Conservation (phyloP, 2,113 vertebrate species). For the Ameiurus melas region DNA sequence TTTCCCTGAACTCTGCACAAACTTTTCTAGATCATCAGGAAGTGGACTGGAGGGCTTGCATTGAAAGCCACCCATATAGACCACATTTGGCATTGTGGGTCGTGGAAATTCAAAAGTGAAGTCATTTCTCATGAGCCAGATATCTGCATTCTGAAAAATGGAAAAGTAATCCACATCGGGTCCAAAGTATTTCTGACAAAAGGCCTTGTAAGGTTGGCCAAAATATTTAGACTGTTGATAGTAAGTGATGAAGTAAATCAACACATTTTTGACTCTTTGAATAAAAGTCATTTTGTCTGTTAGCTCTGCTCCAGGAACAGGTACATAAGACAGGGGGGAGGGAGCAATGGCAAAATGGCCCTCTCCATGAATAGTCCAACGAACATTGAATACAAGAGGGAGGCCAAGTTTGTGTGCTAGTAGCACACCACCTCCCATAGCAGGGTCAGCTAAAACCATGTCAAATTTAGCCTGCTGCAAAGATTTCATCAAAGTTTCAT, state of each 20-base stretch:
- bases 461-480: slow-evolving; percentile 52
- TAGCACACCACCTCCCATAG: slow-evolving; percentile 54
- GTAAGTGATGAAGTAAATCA: neutral
- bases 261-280: slow-evolving; percentile 39
- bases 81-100: slow-evolving; percentile 56
- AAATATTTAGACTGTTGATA: slow-evolving; percentile 30
- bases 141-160: slow-evolving; percentile 67
- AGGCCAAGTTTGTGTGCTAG: slow-evolving; percentile 56
- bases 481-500: slow-evolving; percentile 38
- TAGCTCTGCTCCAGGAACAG: slow-evolving; percentile 27
- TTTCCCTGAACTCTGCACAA: slow-evolving; percentile 63
- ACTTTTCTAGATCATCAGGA: slow-evolving; percentile 50
- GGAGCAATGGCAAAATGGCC: slow-evolving; percentile 52
- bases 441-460: slow-evolving; percentile 57
- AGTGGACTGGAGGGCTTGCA: slow-evolving; percentile 54
- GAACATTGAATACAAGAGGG: slow-evolving; percentile 58
- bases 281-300: slow-evolving; percentile 51
- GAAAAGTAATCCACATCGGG: slow-evolving; percentile 64
- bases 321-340: slow-evolving; percentile 49
- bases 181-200: slow-evolving; percentile 67
- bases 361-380: slow-evolving; percentile 57
- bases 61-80: slow-evolving; percentile 57
- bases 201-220: slow-evolving; percentile 60
- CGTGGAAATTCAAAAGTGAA: slow-evolving; percentile 68
- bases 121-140: slow-evolving; percentile 72